phyloP scores from a whole-genome alignment of 1,140 invertebrate genomes.

The Paralvinella palmiformis region DNA sequence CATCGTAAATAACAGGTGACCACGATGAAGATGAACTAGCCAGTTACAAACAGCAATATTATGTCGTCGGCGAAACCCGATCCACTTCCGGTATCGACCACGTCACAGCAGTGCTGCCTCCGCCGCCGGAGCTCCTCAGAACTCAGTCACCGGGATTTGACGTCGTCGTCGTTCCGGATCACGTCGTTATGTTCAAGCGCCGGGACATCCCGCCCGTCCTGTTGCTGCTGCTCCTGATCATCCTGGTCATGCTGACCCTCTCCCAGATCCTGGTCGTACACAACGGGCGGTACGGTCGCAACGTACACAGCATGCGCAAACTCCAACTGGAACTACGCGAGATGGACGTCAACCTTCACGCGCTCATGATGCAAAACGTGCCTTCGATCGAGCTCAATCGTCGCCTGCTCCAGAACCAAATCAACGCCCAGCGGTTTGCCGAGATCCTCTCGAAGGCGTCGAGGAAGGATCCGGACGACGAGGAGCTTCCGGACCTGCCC shows the following conservation, averaged over 20 bases:
- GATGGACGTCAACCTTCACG: constrained; percentile 18
- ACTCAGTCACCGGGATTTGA: too few species aligned
- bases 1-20: too few species aligned
- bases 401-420: constrained; percentile 6
- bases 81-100: too few species aligned
- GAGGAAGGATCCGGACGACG: background rate
- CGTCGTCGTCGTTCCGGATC: too few species aligned
- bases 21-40: too few species aligned
- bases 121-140: too few species aligned
- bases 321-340: constrained; percentile 21
- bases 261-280: constrained; percentile 25
- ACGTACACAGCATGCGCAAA: constrained; percentile 16
- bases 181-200: constrained; percentile 22
- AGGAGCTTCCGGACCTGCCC: too few species aligned
- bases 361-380: constrained; percentile 18
- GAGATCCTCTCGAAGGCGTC: constrained; percentile 12
- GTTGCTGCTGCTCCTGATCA: constrained; percentile 20
- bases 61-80: too few species aligned
- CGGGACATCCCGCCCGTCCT: constrained; percentile 22
- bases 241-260: constrained; percentile 22
- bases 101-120: too few species aligned
- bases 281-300: constrained; percentile 21
- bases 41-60: too few species aligned
- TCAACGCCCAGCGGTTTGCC: constrained; percentile 5
- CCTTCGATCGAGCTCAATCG: constrained; percentile 17